Percentiles rank a stretch among this genome's conserved stretches.
phyloP scores from a whole-genome alignment of 30 jellyfish, hydroid and myxozoan genomes.

The Cassiopea andromeda region DNA sequence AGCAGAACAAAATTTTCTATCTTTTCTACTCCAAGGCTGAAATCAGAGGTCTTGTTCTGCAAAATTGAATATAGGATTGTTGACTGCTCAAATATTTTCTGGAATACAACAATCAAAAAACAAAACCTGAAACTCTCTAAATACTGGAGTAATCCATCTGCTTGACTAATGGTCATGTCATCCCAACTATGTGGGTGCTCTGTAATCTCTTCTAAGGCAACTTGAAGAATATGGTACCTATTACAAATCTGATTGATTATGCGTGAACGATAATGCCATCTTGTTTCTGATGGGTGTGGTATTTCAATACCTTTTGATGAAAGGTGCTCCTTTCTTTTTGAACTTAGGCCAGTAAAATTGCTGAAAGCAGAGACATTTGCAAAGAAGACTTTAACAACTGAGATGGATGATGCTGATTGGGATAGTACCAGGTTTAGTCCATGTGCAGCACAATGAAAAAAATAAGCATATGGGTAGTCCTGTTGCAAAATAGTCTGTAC shows the following conservation, averaged over 20 bases:
- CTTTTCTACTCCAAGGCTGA: neutral
- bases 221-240: neutral
- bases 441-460: neutral
- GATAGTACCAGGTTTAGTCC: neutral
- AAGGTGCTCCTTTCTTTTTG: neutral
- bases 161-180: slow-evolving; percentile 35
- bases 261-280: slow-evolving; percentile 59
- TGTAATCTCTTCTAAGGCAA: slow-evolving; percentile 6
- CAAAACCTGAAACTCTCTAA: slow-evolving; percentile 46
- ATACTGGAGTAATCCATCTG: slow-evolving; percentile 54
- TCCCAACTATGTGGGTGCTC: slow-evolving; percentile 52
- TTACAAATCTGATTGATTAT: slow-evolving; percentile 20
- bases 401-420: slow-evolving; percentile 14
- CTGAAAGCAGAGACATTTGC: slow-evolving; percentile 1
- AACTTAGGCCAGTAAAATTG: neutral
- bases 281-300: slow-evolving; percentile 55
- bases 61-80: slow-evolving; percentile 22
- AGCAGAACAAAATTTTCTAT: neutral
- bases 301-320: slow-evolving; percentile 28
- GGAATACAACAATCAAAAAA: slow-evolving; percentile 24
- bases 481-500: neutral
- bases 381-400: slow-evolving; percentile 56
- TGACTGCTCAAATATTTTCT: slow-evolving; percentile 43
- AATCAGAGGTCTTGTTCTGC: slow-evolving; percentile 55
- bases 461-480: neutral